Conservation (phyloP, 2,888 invertebrate species). For the Cheilosia urbana region DNA sequence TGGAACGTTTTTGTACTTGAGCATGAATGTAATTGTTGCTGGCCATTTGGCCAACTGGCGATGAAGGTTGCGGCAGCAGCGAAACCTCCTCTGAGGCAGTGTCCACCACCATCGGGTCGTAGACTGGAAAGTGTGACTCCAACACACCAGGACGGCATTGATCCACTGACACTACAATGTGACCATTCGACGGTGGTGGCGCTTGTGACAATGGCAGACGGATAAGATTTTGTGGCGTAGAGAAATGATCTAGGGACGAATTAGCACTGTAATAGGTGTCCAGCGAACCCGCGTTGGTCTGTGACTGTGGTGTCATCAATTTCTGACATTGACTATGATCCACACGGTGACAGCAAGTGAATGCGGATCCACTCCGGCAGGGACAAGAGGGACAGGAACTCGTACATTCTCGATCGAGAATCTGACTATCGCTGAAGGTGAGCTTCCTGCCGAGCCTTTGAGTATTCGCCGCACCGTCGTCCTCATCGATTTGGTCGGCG, state of each 20-base stretch:
- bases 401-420: constrained; percentile 80
- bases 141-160: constrained; percentile 81
- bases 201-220: constrained; percentile 55
- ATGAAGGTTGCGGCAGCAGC: constrained; percentile 69
- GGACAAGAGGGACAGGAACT: constrained; percentile 81
- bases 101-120: constrained; percentile 58
- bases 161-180: constrained; percentile 39
- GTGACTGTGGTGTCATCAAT: constrained; percentile 57
- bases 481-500: constrained; percentile 85
- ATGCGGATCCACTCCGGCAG: constrained; percentile 77
- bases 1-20: constrained; percentile 76
- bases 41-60: constrained; percentile 76
- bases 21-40: constrained; percentile 66
- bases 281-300: constrained; percentile 79
- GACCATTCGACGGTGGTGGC: constrained; percentile 54
- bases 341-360: constrained; percentile 79
- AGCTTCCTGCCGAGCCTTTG: constrained; percentile 80
- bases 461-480: constrained; percentile 78
- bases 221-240: constrained; percentile 75
- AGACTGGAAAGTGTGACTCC: constrained; percentile 84
- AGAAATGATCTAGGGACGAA: constrained; percentile 81
- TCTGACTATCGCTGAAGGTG: constrained; percentile 83
- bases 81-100: constrained; percentile 76
- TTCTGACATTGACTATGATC: constrained; percentile 79
- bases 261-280: constrained; percentile 83